Conservation (phyloP, 2,797 vertebrate genomes). For the Esox masquinongy region DNA sequence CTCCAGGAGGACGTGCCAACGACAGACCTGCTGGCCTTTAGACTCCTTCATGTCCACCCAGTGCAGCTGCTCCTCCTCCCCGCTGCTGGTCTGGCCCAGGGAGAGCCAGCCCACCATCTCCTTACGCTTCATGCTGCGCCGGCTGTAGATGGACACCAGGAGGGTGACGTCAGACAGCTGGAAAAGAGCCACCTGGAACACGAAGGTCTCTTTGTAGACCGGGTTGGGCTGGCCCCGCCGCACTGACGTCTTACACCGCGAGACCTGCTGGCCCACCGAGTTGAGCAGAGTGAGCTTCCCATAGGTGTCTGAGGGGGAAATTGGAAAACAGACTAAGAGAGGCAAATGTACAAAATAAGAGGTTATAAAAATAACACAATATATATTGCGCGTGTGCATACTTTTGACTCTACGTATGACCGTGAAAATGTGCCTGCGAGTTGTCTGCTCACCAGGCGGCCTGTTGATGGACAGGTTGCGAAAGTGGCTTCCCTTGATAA, state of each 20-base stretch:
- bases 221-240: conserved; percentile 93
- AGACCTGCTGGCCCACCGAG: conserved; percentile 93
- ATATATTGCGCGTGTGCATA: no score
- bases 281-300: conserved; percentile 92
- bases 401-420: conserved; percentile 10
- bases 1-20: conserved; percentile 93
- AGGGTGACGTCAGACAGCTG: conserved; percentile 95
- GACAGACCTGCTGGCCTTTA: conserved; percentile 85
- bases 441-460: conserved; percentile 83
- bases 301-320: conserved; percentile 81
- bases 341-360: background rate
- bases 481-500: conserved; percentile 98
- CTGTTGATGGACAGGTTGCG: conserved; percentile 91
- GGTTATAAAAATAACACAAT: no score
- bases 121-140: conserved; percentile 93
- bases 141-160: conserved; percentile 90
- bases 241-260: conserved; percentile 91
- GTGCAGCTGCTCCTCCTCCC: conserved; percentile 89
- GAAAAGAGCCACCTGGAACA: conserved; percentile 97
- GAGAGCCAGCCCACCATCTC: conserved; percentile 97
- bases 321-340: background rate
- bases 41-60: conserved; percentile 95
- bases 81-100: conserved; percentile 92
- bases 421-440: background rate
- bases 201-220: conserved; percentile 95